Base-by-base conservation (phyloP, 2,888 invertebrate genomes). In the Drosophila multiciliata region DNA sequence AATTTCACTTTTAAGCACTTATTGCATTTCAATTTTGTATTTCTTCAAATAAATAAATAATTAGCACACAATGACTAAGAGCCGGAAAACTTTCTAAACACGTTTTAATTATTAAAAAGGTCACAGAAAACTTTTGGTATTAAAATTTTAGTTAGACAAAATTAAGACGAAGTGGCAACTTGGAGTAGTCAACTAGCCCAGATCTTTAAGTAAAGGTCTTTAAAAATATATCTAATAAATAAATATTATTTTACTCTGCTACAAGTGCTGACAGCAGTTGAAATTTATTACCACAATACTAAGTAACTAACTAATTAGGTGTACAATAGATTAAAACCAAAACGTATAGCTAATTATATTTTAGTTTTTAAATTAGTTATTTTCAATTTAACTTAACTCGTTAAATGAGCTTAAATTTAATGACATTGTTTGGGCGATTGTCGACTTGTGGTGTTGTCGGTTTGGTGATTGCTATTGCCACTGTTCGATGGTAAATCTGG, bases 401-500 rank as follows among this genome's bases (percentile, higher is more conserved):
- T 75, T 62, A 49, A 66, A 55, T 52, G 58, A 52, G 45, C 82
- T 60, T 53, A 45, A 62, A 54, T 65, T 69, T 54, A 54, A 48
- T 48, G 35, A 40, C 59, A 66, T 38, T 20, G 15, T 38, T 40
- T 23, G 26, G 33, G 11, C 50, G 7, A 33, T 55, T 55, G 33
- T 5, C 9, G 23, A 3, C 29, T 12, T 17, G 36, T 26, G 20
- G 50, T 20, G 49, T 7, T 6, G 20, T 35, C 8, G 42, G n/a
- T 35, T 5, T 66, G 20, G 26, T 50, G 54, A 11, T 45, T 59
- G 50, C 35, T 77, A 20, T 55, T 53, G 53, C 45, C 8, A 4
- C 15, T 8, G 7, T 45, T 23, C 8, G 38, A 36, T 60, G 58
- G 80, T 80, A 68, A 80, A 83, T 80, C 79, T 66, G 55, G 60